phyloP scores from a whole-genome alignment of 2,888 invertebrate genomes.

The Coelogynopora nodosa region DNA sequence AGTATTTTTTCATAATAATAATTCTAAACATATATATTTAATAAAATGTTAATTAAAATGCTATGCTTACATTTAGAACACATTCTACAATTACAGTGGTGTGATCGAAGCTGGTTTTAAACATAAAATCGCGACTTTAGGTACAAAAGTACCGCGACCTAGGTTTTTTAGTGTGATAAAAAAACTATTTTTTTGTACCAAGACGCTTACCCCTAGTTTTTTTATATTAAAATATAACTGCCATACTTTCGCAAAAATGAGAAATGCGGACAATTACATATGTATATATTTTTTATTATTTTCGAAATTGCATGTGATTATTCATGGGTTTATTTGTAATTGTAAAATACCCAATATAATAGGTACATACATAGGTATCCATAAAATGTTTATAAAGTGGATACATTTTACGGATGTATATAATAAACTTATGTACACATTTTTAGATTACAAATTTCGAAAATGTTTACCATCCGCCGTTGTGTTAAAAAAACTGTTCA shows the following conservation, averaged over 20 bases:
- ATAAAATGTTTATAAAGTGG: too few relatives aligned
- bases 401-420: too few relatives aligned
- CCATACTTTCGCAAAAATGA: neutral
- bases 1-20: too few relatives aligned
- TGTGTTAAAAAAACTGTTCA: neutral
- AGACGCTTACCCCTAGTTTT: neutral
- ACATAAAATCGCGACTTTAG: neutral
- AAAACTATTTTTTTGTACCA: neutral
- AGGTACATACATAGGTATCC: too few relatives aligned
- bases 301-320: neutral
- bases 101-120: neutral
- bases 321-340: neutral
- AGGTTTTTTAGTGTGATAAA: neutral
- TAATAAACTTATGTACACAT: too few relatives aligned
- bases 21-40: too few relatives aligned
- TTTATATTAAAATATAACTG: neutral
- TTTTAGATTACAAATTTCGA: too few relatives aligned
- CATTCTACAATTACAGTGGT: neutral
- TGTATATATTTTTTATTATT: too few relatives aligned
- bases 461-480: neutral
- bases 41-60: too few relatives aligned
- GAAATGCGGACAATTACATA: neutral
- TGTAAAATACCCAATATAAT: too few relatives aligned
- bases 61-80: too few relatives aligned
- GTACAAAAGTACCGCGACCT: neutral